A percentile compares a stretch with the other conserved stretches of the same genome.
Conservation (phyloP, 2,888 invertebrate genomes). For the Xylocampa areola region DNA sequence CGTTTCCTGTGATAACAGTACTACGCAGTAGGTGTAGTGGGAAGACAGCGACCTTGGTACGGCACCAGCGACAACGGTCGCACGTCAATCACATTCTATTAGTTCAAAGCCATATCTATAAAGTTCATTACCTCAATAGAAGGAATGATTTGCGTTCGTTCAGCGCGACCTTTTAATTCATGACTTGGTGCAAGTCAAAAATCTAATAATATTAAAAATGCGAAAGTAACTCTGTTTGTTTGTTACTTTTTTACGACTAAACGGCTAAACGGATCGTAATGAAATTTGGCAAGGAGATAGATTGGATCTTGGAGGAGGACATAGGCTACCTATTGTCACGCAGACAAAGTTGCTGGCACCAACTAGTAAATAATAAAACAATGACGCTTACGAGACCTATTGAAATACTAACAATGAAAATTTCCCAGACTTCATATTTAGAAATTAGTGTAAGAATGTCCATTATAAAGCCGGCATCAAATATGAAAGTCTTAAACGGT, state of each 20-base stretch:
- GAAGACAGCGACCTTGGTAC: constrained; percentile 75
- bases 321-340: too few species aligned
- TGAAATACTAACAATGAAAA: constrained; percentile 15
- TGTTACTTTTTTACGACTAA: too few species aligned
- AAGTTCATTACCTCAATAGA: constrained; percentile 83
- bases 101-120: constrained; percentile 87
- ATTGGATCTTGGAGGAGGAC: too few species aligned
- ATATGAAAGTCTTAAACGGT: constrained; percentile 32
- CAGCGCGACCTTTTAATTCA: constrained; percentile 67
- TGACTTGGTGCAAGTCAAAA: constrained; percentile 49
- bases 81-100: constrained; percentile 85
- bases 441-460: constrained; percentile 32
- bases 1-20: constrained; percentile 34
- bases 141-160: constrained; percentile 70
- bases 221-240: too few species aligned
- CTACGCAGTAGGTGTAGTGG: constrained; percentile 61
- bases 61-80: constrained; percentile 73
- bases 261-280: too few species aligned
- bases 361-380: constrained; percentile 23
- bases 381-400: constrained; percentile 13
- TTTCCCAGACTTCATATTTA: constrained; percentile 26
- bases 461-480: constrained; percentile 16
- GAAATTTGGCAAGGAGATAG: too few species aligned
- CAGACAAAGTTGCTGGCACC: too few species aligned
- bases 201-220: too few species aligned